Evolutionary conservation across 2,797 vertebrate genomes (phyloP).

Genomic region (Trachurus trachurus): DNA sequence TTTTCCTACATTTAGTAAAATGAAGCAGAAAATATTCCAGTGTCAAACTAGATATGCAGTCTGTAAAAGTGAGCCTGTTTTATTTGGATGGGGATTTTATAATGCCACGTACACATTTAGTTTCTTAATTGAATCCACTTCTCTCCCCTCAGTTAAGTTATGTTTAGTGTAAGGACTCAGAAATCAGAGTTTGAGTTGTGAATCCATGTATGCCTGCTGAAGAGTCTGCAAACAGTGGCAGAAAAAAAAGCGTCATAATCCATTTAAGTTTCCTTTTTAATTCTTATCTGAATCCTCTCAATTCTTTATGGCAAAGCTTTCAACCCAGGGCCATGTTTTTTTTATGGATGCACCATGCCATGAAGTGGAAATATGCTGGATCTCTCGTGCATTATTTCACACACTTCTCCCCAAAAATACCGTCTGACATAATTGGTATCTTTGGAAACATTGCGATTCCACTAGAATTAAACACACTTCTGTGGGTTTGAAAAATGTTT

Average conservation of each 20-base stretch:
- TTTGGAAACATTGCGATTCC: constrained; percentile 27
- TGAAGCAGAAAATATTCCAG: background rate
- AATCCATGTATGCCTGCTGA: background rate
- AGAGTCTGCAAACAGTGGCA: background rate
- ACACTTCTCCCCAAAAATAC: constrained; percentile 14
- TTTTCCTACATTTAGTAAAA: too few relatives aligned
- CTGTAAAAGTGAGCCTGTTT: background rate
- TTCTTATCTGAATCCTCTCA: background rate
- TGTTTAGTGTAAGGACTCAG: too few relatives aligned
- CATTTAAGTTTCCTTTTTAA: too few relatives aligned
- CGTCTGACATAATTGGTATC: constrained; percentile 27
- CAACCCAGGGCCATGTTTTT: background rate
- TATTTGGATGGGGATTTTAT: background rate
- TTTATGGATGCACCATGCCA: background rate
- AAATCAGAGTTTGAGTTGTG: too few relatives aligned
- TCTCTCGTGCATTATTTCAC: constrained; percentile 25
- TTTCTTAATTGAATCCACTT: too few relatives aligned
- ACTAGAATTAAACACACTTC: constrained; percentile 14
- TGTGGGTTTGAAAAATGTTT: constrained; percentile 29
- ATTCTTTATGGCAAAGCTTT: background rate
- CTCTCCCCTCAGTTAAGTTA: too few relatives aligned
- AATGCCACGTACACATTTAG: background rate
- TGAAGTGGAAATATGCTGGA: background rate
- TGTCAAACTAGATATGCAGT: background rate
- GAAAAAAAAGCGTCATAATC: too few relatives aligned